A percentile compares a stretch with the other conserved stretches of the same genome.
Conservation (phyloP, 2,797 vertebrate genomes). For the Taeniopygia guttata region DNA sequence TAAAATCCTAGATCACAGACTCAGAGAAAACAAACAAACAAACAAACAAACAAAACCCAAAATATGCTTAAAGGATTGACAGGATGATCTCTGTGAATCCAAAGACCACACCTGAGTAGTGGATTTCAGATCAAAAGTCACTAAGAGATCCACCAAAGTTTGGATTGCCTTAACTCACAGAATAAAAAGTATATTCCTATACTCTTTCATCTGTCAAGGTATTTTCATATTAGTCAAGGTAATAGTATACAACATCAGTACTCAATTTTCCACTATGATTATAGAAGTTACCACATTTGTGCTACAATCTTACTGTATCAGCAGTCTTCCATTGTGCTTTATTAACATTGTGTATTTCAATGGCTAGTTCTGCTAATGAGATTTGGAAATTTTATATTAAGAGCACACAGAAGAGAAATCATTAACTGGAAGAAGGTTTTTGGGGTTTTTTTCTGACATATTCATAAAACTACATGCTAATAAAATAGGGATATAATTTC, state of each 20-base stretch:
- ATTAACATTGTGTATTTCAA: slow-evolving; percentile 60
- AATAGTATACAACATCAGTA: not conserved
- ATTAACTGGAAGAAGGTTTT: not conserved
- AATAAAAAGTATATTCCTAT: not conserved
- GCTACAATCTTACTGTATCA: slow-evolving; percentile 27
- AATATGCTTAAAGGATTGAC: not conserved
- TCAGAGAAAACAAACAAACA: not conserved
- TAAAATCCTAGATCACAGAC: not conserved
- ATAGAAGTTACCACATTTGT: not conserved
- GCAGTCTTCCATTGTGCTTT: slow-evolving; percentile 32
- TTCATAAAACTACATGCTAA: slow-evolving; percentile 56
- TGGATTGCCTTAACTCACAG: not conserved
- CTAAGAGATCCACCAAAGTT: not conserved
- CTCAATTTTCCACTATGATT: not conserved
- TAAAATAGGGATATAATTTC: slow-evolving; percentile 61
- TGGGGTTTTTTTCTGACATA: not conserved
- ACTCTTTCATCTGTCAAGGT: not conserved
- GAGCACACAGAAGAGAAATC: slow-evolving; percentile 37
- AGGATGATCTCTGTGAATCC: not conserved
- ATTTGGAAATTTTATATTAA: slow-evolving; percentile 61
- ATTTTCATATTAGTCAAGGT: not conserved
- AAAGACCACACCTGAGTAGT: not conserved
- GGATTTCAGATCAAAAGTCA: not conserved
- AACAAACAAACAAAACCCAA: not conserved
- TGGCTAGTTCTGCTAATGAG: slow-evolving; percentile 51